phyloP scores from a whole-genome alignment of 2,113 vertebrate genomes.

The Chunga burmeisteri region DNA sequence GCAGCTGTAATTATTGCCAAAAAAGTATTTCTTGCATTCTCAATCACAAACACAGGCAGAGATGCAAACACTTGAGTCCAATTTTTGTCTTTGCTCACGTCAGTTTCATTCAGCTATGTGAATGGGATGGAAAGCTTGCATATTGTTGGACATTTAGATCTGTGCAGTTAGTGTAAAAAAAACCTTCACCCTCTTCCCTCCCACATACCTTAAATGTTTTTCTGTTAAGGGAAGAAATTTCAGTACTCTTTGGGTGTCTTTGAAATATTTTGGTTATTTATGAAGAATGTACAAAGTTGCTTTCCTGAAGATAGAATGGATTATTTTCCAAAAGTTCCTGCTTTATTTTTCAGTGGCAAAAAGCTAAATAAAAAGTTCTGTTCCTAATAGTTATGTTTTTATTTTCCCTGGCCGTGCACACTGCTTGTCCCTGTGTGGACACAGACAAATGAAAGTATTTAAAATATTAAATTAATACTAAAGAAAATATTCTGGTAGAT shows the following conservation, averaged over 20 bases:
- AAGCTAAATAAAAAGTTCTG: not conserved
- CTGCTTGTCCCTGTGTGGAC: not conserved
- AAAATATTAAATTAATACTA: not conserved
- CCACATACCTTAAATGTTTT: not conserved
- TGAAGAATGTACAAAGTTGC: not conserved
- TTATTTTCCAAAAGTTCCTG: not conserved
- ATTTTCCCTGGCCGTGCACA: not conserved
- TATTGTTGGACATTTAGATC: not conserved
- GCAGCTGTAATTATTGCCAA: not conserved
- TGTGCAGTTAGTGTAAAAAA: not conserved
- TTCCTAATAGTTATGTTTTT: not conserved
- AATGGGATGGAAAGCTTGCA: accelerated
- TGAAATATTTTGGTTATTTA: not conserved
- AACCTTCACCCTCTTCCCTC: too few species aligned
- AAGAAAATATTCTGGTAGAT: not conserved
- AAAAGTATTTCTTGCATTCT: not conserved
- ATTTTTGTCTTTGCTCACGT: not conserved
- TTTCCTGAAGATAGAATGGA: not conserved
- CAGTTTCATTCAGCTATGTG: not conserved
- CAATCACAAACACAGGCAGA: accelerated
- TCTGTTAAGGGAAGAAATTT: not conserved
- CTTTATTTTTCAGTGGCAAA: not conserved
- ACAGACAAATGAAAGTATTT: not conserved
- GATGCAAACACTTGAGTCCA: too few species aligned
- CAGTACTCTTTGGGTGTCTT: not conserved